Percentiles rank a stretch among this genome's conserved stretches.
Conservation (phyloP, 1,140 invertebrate species). For the Cotesia vestalis region DNA sequence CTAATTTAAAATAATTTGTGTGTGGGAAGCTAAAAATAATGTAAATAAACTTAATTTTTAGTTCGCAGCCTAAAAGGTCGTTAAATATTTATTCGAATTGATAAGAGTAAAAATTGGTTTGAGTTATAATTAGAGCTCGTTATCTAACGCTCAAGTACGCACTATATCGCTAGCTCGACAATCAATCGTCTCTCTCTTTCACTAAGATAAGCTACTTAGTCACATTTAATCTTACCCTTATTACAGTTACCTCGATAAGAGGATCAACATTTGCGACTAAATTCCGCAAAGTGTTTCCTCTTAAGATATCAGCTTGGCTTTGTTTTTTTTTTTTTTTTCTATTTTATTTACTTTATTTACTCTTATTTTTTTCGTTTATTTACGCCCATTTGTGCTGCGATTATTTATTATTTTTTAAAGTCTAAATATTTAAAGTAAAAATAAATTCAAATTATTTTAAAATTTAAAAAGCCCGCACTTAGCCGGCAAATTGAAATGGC, state of each 20-base stretch:
- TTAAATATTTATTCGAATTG: no score
- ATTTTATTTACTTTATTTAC: background rate
- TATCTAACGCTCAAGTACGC: conserved; percentile 17
- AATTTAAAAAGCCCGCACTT: no score
- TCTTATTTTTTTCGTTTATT: background rate
- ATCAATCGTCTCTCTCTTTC: conserved; percentile 31
- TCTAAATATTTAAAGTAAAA: no score
- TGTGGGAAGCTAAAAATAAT: no score
- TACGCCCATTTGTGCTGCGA: no score
- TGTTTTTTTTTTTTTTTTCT: conserved; percentile 19
- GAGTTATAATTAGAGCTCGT: background rate
- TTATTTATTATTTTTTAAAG: no score
- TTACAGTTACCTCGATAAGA: conserved; percentile 56
- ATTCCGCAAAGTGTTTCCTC: conserved; percentile 44
- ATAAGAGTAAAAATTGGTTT: no score
- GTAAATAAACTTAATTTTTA: no score
- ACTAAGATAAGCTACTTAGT: conserved; percentile 49
- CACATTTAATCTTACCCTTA: conserved; percentile 49
- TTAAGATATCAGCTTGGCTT: conserved; percentile 42
- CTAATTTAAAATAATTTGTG: no score
- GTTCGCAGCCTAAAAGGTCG: no score
- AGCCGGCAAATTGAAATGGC: no score
- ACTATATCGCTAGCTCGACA: background rate
- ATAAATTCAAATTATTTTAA: no score
- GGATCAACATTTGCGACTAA: conserved; percentile 44